phyloP scores from a whole-genome alignment of 2,113 vertebrate genomes.

The Nesoenas mayeri region DNA sequence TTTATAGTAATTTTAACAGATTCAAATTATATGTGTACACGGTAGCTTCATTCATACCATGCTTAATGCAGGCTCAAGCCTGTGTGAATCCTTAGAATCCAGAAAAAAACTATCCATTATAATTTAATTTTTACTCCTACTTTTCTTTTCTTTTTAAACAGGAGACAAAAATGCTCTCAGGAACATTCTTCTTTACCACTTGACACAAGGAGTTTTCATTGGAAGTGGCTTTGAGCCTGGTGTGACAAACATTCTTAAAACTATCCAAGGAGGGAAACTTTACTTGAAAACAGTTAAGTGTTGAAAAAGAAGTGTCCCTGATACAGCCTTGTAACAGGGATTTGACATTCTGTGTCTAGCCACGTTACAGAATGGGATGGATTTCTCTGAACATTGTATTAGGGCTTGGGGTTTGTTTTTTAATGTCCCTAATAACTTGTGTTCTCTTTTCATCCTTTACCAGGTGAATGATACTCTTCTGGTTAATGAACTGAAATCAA shows the following conservation, averaged over 20 bases:
- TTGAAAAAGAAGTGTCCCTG: neutral
- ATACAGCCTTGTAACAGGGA: neutral
- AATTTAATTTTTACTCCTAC: neutral
- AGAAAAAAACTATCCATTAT: neutral
- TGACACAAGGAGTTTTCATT: conserved; percentile 87
- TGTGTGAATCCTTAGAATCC: neutral
- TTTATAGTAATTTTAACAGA: neutral
- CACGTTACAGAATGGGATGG: neutral
- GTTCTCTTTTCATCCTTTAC: neutral
- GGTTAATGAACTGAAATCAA: conserved; percentile 86
- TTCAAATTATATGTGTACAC: neutral
- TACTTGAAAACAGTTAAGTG: conserved; percentile 86
- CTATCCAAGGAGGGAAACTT: conserved; percentile 89
- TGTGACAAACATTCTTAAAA: conserved; percentile 93
- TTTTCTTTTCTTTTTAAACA: conserved; percentile 33
- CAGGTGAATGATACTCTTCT: conserved; percentile 86
- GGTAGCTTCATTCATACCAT: neutral
- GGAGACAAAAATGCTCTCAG: conserved; percentile 88
- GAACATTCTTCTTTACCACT: conserved; percentile 92
- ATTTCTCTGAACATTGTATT: neutral
- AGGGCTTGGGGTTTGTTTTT: neutral
- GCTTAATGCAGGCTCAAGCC: neutral
- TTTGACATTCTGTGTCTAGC: neutral
- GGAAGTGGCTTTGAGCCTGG: conserved; percentile 91
- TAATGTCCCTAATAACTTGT: neutral